These are phyloP conservation scores for Ommatoiulus sabulosus DNA, from an alignment of 2,888 invertebrate genomes.

Conservation along the genomic window DNA sequence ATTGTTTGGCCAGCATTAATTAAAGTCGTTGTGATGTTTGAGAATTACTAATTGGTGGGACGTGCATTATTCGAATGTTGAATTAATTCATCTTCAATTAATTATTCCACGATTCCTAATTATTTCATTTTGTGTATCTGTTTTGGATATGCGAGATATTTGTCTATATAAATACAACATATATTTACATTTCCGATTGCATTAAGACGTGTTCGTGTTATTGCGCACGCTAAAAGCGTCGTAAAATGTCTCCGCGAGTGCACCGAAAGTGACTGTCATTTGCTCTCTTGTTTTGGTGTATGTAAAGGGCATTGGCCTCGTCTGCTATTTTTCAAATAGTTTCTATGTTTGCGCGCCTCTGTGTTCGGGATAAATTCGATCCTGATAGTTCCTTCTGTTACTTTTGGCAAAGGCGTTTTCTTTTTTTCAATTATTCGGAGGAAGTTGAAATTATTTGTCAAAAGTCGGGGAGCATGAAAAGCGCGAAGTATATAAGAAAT, in stretches of 20 bases:
- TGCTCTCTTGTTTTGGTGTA: constrained; percentile 27
- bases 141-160: background rate
- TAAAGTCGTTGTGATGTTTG: background rate
- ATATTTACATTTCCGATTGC: background rate
- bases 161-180: background rate
- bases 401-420: constrained; percentile 12
- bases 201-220: background rate
- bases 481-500: background rate
- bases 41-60: background rate
- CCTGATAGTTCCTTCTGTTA: constrained; percentile 7
- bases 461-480: constrained; percentile 11
- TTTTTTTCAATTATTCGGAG: background rate
- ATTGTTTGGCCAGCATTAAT: background rate
- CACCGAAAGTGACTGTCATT: constrained; percentile 1
- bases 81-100: constrained; percentile 1
- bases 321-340: constrained; percentile 1
- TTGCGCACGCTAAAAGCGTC: constrained; percentile 2
- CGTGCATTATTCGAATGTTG: background rate
- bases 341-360: background rate
- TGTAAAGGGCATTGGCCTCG: constrained; percentile 1
- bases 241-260: background rate
- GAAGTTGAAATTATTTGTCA: background rate
- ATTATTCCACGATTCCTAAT: background rate
- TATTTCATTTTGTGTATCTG: background rate
- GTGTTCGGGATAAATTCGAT: constrained; percentile 34